Base-by-base conservation (phyloP, 2,888 invertebrate genomes). In the Drosophila histrio region DNA sequence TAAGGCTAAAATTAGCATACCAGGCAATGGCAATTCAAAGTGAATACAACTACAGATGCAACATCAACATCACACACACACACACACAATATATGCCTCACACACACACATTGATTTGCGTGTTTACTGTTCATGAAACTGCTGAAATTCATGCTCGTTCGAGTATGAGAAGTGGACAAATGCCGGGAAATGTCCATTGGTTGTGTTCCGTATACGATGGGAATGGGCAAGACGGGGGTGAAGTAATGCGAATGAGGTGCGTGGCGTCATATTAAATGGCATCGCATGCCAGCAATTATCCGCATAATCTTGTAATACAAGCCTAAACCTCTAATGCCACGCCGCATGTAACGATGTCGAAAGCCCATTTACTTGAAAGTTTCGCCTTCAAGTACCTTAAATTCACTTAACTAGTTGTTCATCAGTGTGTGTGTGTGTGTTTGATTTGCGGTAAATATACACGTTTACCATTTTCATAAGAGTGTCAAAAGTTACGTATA, bases 1-100 rank as follows among this genome's bases (percentile, higher is more conserved):
- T 88, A 88, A 78, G 87, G 84, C 80, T 80, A 76, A 88, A 83
- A 85, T 85, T 85, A 83, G 88, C 84, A 85, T 85, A 83, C 66
- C 61, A 57, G 62, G 61, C 72, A 76, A 72, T 53, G 65, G 60
- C 61, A 75, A 75, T 75, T 77, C 67, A 57, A 69, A 67, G 21
- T 56, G 77, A 79, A 57, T 60, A 68, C 67, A 52, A 60, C 50
- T 34, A 62, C 80, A 63, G 36, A 58, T 61, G 58, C 76, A 64
- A 2, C 30, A 15, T 21, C 57, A 60, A 30, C 26, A 47, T 41
- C 58, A 53, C 53, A 62, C 63, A 52, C 49, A 52, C 32, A 19
- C 36, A 30, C 11, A 41, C 28, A n/a, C n/a, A n/a, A n/a, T n/a
- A n/a, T n/a, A 58, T 9, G 28, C 28, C 9, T 9, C 36, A 49